These are phyloP conservation scores for Champsocephalus esox DNA, from an alignment of 2,797 vertebrate species.

Conservation along the genomic window DNA sequence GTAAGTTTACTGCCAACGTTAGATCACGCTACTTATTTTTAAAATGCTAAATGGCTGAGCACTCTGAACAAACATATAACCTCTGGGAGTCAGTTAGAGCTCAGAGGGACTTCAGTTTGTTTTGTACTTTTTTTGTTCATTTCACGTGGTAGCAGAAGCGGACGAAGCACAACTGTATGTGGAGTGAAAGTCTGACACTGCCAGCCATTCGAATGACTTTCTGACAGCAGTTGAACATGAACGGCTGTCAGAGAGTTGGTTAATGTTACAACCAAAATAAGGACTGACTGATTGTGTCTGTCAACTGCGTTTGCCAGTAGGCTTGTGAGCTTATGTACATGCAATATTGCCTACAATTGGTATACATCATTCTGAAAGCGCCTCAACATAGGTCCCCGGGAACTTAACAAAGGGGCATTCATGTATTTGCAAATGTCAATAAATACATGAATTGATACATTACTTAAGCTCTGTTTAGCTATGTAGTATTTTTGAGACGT, in stretches of 20 bases:
- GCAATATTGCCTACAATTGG: neutral
- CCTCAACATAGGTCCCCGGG: too few relatives aligned
- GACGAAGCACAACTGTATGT: constrained; percentile 41
- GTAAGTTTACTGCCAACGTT: constrained; percentile 9
- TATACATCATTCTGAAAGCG: neutral
- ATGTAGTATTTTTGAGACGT: too few relatives aligned
- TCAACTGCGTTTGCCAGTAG: neutral
- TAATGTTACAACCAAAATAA: constrained; percentile 13
- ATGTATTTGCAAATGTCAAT: too few relatives aligned
- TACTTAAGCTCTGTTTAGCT: too few relatives aligned
- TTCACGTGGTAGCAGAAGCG: neutral
- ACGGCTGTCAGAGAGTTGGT: neutral
- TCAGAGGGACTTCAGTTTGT: neutral
- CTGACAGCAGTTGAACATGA: constrained; percentile 47
- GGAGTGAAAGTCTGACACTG: neutral
- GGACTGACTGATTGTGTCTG: constrained; percentile 5
- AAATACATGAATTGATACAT: too few relatives aligned
- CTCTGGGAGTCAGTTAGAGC: neutral
- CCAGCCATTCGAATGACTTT: constrained; percentile 30
- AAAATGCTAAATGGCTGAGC: neutral
- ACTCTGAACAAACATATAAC: neutral
- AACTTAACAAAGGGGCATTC: too few relatives aligned
- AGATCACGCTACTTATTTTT: constrained; percentile 47
- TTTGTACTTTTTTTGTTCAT: neutral
- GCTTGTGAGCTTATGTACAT: neutral